These are phyloP conservation scores for Choreutis nemorana DNA, from an alignment of 2,888 invertebrate species.

Conservation along the genomic window DNA sequence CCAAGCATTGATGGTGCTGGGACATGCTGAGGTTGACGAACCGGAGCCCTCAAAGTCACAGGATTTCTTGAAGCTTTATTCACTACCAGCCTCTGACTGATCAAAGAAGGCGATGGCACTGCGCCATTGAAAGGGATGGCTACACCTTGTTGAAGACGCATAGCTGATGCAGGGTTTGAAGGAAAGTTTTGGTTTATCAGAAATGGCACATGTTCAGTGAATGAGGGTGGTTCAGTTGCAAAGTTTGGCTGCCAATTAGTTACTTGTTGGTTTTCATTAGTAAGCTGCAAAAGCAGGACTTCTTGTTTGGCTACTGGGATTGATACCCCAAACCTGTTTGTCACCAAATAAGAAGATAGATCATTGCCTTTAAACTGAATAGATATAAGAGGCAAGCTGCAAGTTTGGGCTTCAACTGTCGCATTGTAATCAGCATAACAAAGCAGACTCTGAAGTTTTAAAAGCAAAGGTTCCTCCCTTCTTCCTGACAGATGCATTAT, in stretches of 20 bases:
- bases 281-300: conserved; percentile 28
- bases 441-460: conserved; percentile 43
- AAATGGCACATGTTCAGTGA: conserved; percentile 48
- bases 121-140: conserved; percentile 37
- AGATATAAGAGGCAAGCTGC: conserved; percentile 44
- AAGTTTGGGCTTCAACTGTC: conserved; percentile 38
- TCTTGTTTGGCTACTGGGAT: conserved; percentile 57
- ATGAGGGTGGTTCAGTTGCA: conserved; percentile 26
- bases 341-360: conserved; percentile 48
- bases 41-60: conserved; percentile 37
- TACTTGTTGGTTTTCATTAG: conserved; percentile 20
- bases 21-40: conserved; percentile 35
- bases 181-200: conserved; percentile 50
- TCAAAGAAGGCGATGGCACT: conserved; percentile 27
- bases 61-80: conserved; percentile 41
- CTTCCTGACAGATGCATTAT: conserved; percentile 55
- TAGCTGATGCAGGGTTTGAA: conserved; percentile 48
- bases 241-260: conserved; percentile 34
- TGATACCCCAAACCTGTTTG: conserved; percentile 48
- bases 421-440: conserved; percentile 48
- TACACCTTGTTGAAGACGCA: conserved; percentile 44
- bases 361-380: conserved; percentile 56
- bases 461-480: conserved; percentile 59
- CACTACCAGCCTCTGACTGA: conserved; percentile 38
- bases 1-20: conserved; percentile 11